phyloP scores from a whole-genome alignment of 2,888 invertebrate genomes.

The Cheilosia vulpina region DNA sequence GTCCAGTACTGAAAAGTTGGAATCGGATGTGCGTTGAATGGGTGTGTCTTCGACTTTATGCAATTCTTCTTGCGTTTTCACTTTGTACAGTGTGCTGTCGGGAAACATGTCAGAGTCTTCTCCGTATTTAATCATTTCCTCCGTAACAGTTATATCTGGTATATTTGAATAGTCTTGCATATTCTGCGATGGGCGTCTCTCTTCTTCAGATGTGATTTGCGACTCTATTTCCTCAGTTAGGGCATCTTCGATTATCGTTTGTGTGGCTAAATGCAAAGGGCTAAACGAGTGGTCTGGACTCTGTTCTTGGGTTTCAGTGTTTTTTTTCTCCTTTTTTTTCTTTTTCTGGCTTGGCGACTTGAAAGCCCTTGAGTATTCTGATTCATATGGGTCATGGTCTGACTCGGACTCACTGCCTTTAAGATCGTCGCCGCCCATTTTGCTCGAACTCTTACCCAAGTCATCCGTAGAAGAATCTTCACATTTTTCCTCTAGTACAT shows the following conservation, averaged over 20 bases:
- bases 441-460: slow-evolving; percentile 38
- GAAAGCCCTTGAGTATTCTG: slow-evolving; percentile 84
- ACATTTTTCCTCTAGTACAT: slow-evolving; percentile 78
- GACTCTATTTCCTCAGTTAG: slow-evolving; percentile 82
- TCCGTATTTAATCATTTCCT: slow-evolving; percentile 81
- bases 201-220: slow-evolving; percentile 77
- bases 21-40: slow-evolving; percentile 78
- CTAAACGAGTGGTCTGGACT: slow-evolving; percentile 81
- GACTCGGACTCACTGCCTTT: slow-evolving; percentile 84
- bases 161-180: slow-evolving; percentile 83
- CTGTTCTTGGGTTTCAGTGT: slow-evolving; percentile 81
- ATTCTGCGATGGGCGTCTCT: slow-evolving; percentile 81
- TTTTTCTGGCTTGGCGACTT: slow-evolving; percentile 81
- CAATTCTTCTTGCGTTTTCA: slow-evolving; percentile 81
- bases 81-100: slow-evolving; percentile 81
- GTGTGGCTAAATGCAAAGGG: slow-evolving; percentile 81
- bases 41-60: slow-evolving; percentile 81
- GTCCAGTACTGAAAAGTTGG: slow-evolving; percentile 77
- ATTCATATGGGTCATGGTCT: slow-evolving; percentile 84
- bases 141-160: slow-evolving; percentile 82
- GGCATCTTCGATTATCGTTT: slow-evolving; percentile 82
- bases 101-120: slow-evolving; percentile 81
- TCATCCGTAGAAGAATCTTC: slow-evolving; percentile 32
- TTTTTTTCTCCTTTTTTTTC: slow-evolving; percentile 80
- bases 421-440: slow-evolving; percentile 79